Percentiles rank a stretch among this genome's conserved stretches.
Conservation (phyloP, 2,797 vertebrate genomes). For the Benthosema pterotum region DNA sequence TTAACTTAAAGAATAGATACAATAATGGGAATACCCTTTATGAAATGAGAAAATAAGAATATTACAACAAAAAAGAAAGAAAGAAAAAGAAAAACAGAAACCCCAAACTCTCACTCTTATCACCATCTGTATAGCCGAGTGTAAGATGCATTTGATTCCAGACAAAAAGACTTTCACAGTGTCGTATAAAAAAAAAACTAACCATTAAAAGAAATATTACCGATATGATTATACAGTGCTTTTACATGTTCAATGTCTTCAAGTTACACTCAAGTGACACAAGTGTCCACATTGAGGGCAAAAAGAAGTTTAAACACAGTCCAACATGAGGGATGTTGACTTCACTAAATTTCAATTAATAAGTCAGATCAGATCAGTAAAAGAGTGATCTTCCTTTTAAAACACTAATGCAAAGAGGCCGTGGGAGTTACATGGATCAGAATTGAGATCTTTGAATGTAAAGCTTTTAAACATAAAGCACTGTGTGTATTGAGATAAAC, state of each 20-base stretch:
- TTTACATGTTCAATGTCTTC: slow-evolving; percentile 50
- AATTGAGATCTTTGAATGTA: slow-evolving; percentile 56
- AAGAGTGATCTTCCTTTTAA: slow-evolving; percentile 26
- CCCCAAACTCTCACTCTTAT: slow-evolving; percentile 21
- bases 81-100: slow-evolving; percentile 32
- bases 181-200: slow-evolving; percentile 58
- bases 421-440: slow-evolving; percentile 28
- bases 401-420: slow-evolving; percentile 53
- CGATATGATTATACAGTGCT: slow-evolving; percentile 39
- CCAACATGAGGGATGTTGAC: slow-evolving; percentile 33
- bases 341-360: slow-evolving; percentile 37
- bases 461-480: slow-evolving; percentile 70
- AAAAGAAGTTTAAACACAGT: slow-evolving; percentile 25
- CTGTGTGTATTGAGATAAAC: slow-evolving; percentile 59
- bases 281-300: slow-evolving; percentile 18
- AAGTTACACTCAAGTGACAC: slow-evolving; percentile 29
- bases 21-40: slow-evolving; percentile 17
- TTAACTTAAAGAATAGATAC: slow-evolving; percentile 35
- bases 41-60: slow-evolving; percentile 28
- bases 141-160: slow-evolving; percentile 53
- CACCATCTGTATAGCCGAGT: slow-evolving; percentile 41
- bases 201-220: slow-evolving; percentile 35
- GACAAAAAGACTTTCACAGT: slow-evolving; percentile 70
- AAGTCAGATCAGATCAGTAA: slow-evolving; percentile 33
- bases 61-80: slow-evolving; percentile 26